Evolutionary conservation across 2,797 vertebrate genomes (phyloP).

Genomic region (Clamator glandarius): DNA sequence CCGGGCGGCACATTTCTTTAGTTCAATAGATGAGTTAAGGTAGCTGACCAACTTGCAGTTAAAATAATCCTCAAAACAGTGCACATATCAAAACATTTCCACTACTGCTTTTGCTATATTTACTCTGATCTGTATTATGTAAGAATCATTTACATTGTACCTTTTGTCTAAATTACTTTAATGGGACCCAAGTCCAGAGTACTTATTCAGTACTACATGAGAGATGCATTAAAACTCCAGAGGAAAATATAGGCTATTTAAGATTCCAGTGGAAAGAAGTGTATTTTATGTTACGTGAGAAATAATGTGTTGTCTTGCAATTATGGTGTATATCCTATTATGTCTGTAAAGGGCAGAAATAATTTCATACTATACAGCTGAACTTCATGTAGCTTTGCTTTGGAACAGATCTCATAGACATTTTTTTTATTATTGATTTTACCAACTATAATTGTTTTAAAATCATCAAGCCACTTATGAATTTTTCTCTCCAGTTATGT

Average conservation of each 20-base stretch:
- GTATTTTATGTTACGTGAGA: slow-evolving; percentile 8
- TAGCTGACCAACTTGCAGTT: background rate
- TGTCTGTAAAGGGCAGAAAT: background rate
- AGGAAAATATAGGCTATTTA: background rate
- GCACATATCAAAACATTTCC: background rate
- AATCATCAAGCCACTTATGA: background rate
- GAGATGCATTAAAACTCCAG: background rate
- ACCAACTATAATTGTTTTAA: background rate
- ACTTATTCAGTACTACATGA: background rate
- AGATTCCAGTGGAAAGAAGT: background rate
- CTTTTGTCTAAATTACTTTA: slow-evolving; percentile 30
- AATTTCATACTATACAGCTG: background rate
- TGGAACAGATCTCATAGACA: background rate
- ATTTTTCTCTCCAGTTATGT: background rate
- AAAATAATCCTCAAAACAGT: background rate
- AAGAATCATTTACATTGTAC: background rate
- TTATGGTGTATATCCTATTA: background rate
- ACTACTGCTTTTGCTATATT: background rate
- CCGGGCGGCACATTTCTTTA: background rate
- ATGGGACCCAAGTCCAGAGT: background rate
- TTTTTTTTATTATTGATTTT: background rate
- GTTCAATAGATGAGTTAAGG: background rate
- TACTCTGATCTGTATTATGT: background rate
- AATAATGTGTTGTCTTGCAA: background rate
- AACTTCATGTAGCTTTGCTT: background rate